Base-by-base conservation (phyloP, 2,797 vertebrate species). In the Notoglanidium macrostoma region DNA sequence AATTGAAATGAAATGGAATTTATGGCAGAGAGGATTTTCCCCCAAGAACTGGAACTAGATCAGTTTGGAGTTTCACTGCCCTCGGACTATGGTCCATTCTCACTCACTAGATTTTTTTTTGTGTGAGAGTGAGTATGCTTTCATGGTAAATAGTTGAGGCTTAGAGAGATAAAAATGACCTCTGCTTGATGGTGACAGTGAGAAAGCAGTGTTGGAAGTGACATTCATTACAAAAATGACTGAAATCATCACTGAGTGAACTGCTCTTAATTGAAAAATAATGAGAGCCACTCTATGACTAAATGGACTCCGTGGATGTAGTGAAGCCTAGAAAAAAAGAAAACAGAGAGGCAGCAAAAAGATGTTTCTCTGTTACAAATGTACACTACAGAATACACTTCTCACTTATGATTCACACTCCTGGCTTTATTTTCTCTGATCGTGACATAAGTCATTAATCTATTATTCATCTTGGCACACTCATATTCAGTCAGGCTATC, bases 1-100 rank as follows among this genome's bases (percentile, higher is more conserved):
- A 94, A 93, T 92, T 93, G 93, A 94, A 95, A 95, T 94, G 87
- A 94, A 95, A 93, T 93, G 92, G 90, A 93, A 93, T 93, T 90
- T 90, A 91, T 92, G 91, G 91, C 88, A 92, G 80, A 77, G 84
- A 90, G 87, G 89, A 90, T 89, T 90, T 90, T 90, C 88, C 90
- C 84, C 90, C 89, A 87, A 90, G 89, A 93, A 92, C 76, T 90
- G 44, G 77, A 92, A 91, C 61, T 89, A 68, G 83, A 92, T 92
- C 84, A 68, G 84, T 76, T 46, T 51, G 14, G 29, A 44, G 86
- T 85, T 81, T 87, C 73, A 17, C 6, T 87, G 57, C 84, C 84
- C 84, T 86, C 72, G 6, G 79, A 78, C 63, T 51, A 54, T 78
- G 14, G 51, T 55, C 63, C 44, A 51, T 77, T 76, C 49, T 59